Evolutionary conservation across 2,113 vertebrate species (phyloP), one percentile per base, ranked within the genome.

Genomic region (Ptilonorhynchus violaceus): DNA sequence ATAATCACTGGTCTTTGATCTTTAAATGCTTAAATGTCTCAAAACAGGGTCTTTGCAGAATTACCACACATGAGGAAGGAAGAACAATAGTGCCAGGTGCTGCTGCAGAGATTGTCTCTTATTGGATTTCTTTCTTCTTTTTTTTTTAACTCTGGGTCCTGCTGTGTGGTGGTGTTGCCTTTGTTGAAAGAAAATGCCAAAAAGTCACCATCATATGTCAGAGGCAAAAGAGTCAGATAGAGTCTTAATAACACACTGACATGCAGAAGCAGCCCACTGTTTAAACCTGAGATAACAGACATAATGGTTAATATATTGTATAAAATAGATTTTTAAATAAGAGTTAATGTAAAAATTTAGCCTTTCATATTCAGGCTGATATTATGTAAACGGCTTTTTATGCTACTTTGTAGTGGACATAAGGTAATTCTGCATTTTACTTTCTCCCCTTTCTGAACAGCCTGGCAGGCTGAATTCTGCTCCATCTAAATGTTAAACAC

Each of bases 1-100:
- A 25, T 37, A 68, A 64, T 59, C 1, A 6, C 15, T 75, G 42
- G 8, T 72, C n/a, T 84, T 89, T 56, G 39, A 62, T 5, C 41
- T 20, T 35, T 55, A 25, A 44, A 3, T 49, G 10, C 10, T 35
- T 47, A 74, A 21, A 50, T 30, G 10, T 13, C 12, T 53, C 41
- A 42, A 50, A 28, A 60, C 5, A 56, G 10, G 13, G 24, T 46
- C 52, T 88, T 59, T 56, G 28, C 35, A 85, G 49, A 49, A 37
- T 27, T 13, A 33, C 8, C 2, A 2, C 5, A 35, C 0, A 1
- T 15, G 25, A 88, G 28, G 42, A 64, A 59, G 42, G 24, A 77
- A 25, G 25, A 14, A 50, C 24, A 59, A n/a, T 6, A 9, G 46
- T 60, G 41, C 9, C 33, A 35, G 22, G 3, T 67, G n/a, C 49